Conservation (phyloP, 2,888 invertebrate species). For the Smittia sp. region DNA sequence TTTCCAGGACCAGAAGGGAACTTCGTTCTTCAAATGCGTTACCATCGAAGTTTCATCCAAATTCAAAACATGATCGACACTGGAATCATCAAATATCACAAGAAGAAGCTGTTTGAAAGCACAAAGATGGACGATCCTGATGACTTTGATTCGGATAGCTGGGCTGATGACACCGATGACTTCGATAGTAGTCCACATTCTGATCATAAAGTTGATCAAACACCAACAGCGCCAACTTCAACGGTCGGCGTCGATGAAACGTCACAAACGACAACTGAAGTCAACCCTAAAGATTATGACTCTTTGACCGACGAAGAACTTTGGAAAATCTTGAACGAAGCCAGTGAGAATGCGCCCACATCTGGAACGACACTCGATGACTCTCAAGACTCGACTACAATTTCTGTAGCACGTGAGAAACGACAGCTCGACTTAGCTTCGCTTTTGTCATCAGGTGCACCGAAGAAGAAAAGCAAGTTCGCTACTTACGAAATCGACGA, state of each 20-base stretch:
- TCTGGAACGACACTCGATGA: too few species aligned
- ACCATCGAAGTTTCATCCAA: conserved; percentile 78
- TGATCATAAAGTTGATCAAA: too few species aligned
- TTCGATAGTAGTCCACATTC: too few species aligned
- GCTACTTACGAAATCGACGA: conserved; percentile 47
- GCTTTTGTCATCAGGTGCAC: conserved; percentile 43
- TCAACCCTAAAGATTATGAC: too few species aligned
- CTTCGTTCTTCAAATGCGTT: conserved; percentile 64
- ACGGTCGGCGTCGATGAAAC: too few species aligned
- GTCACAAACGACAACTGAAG: too few species aligned
- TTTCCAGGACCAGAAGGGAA: conserved; percentile 62
- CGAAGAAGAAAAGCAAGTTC: conserved; percentile 39
- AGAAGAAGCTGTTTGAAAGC: conserved; percentile 46
- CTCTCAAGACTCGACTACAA: too few species aligned
- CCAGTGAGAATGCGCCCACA: conserved; percentile 52
- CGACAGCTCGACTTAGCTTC: conserved; percentile 47
- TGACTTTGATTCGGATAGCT: neutral
- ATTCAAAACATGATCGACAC: conserved; percentile 80
- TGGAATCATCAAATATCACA: conserved; percentile 67
- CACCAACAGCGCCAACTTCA: too few species aligned
- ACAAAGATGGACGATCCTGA: conserved; percentile 14
- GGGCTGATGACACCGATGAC: too few species aligned
- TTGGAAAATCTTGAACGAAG: conserved; percentile 51
- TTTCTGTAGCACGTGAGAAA: neutral
- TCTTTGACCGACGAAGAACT: too few species aligned